phyloP scores from a whole-genome alignment of 2,797 vertebrate genomes.

The Hydrocynus forskahlii region DNA sequence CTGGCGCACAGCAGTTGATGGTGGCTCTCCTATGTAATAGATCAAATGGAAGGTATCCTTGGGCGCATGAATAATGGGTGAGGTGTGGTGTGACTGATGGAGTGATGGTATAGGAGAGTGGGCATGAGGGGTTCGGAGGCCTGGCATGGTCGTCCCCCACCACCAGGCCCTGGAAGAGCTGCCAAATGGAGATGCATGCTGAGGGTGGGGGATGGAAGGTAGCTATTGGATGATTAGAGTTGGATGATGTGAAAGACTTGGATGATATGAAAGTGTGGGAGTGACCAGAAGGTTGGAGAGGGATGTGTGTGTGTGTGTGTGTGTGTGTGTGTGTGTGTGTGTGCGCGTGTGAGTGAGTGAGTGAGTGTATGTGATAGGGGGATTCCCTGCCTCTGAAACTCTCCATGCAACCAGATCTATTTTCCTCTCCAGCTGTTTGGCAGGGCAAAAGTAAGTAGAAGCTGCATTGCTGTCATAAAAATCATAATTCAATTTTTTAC shows the following conservation, averaged over 20 bases:
- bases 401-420: not conserved
- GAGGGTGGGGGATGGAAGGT: constrained; percentile 17
- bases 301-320: constrained; percentile 46
- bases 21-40: constrained; percentile 79
- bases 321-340: not conserved
- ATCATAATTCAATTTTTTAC: too few relatives aligned
- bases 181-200: constrained; percentile 13
- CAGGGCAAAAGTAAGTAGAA: not conserved
- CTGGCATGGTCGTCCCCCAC: constrained; percentile 34
- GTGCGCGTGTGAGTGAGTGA: constrained; percentile 46
- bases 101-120: constrained; percentile 62
- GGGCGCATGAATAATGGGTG: constrained; percentile 82
- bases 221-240: constrained; percentile 20
- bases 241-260: constrained; percentile 48
- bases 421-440: not conserved
- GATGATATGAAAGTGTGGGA: constrained; percentile 57
- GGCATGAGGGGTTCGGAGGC: constrained; percentile 50
- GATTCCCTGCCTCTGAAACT: not conserved
- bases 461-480: not conserved
- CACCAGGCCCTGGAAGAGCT: not conserved
- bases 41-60: constrained; percentile 83
- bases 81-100: constrained; percentile 67
- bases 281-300: constrained; percentile 53
- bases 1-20: constrained; percentile 71
- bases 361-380: not conserved